Evolutionary conservation across 92 coral and sea anemone genomes (phyloP).

Genomic region (Porites evermanni): DNA sequence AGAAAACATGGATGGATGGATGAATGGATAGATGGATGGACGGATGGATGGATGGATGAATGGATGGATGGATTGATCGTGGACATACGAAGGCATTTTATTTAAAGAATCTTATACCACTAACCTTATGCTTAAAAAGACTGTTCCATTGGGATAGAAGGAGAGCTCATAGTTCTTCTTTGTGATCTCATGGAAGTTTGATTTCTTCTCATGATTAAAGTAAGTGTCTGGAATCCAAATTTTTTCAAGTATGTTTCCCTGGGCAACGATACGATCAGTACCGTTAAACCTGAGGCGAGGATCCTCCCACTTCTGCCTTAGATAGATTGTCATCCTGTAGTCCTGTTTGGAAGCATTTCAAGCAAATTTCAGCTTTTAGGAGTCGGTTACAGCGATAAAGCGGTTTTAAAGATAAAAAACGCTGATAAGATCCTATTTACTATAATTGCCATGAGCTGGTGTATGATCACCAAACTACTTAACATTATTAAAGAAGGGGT

Average conservation of each 20-base stretch:
- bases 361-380: background rate
- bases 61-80: no score
- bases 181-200: slow-evolving; percentile 80
- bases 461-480: no score
- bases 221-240: slow-evolving; percentile 91
- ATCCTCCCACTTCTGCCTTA: slow-evolving; percentile 78
- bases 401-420: no score
- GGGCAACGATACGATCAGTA: slow-evolving; percentile 47
- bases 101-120: background rate
- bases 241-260: slow-evolving; percentile 71
- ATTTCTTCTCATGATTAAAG: slow-evolving; percentile 76
- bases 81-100: no score
- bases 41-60: no score
- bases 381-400: no score
- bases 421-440: no score
- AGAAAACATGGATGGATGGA: no score
- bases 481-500: no score
- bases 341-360: slow-evolving; percentile 34
- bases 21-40: no score
- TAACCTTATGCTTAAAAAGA: slow-evolving; percentile 81
- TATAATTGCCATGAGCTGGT: no score
- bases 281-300: slow-evolving; percentile 66
- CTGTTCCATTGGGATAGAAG: slow-evolving; percentile 81
- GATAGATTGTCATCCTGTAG: slow-evolving; percentile 66
- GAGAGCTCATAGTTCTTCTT: slow-evolving; percentile 75